Conservation (phyloP, 1,140 invertebrate species). For the Lordiphosa mommai region DNA sequence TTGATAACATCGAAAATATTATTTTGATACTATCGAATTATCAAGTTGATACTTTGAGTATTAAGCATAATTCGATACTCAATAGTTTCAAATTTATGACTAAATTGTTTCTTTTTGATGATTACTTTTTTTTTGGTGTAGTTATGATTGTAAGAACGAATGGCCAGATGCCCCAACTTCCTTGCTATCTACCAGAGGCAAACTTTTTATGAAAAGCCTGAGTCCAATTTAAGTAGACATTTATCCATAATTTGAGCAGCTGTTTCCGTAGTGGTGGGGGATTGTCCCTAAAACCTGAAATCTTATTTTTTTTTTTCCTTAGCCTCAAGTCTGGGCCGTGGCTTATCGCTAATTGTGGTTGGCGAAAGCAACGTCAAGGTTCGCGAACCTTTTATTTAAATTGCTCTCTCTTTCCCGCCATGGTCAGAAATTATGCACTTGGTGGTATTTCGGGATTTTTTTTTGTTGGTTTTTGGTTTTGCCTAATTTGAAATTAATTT, state of each 20-base stretch:
- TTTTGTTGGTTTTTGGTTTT: conserved; percentile 40
- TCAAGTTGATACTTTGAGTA: too few relatives aligned
- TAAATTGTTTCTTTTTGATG: too few relatives aligned
- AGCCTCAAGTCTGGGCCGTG: conserved; percentile 20
- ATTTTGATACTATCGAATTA: too few relatives aligned
- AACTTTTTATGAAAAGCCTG: conserved; percentile 33
- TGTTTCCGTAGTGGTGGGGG: conserved; percentile 29
- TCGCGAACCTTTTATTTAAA: conserved; percentile 65
- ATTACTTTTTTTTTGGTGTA: too few relatives aligned
- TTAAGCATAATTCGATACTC: too few relatives aligned
- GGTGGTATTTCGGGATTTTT: conserved; percentile 10
- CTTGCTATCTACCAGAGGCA: not conserved
- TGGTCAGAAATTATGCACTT: conserved; percentile 10
- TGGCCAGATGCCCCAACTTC: too few relatives aligned
- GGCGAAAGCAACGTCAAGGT: conserved; percentile 41
- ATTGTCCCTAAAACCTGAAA: not conserved
- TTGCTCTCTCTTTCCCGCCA: conserved; percentile 28
- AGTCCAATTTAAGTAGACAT: conserved; percentile 30
- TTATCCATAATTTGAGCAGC: conserved; percentile 56
- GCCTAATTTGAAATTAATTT: conserved; percentile 74
- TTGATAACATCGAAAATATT: too few relatives aligned
- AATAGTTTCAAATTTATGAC: too few relatives aligned
- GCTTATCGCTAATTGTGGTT: conserved; percentile 69
- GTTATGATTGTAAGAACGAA: too few relatives aligned
- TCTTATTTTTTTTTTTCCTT: conserved; percentile 4